Conservation (phyloP, 2,113 vertebrate species). For the Triplophysa rosa region DNA sequence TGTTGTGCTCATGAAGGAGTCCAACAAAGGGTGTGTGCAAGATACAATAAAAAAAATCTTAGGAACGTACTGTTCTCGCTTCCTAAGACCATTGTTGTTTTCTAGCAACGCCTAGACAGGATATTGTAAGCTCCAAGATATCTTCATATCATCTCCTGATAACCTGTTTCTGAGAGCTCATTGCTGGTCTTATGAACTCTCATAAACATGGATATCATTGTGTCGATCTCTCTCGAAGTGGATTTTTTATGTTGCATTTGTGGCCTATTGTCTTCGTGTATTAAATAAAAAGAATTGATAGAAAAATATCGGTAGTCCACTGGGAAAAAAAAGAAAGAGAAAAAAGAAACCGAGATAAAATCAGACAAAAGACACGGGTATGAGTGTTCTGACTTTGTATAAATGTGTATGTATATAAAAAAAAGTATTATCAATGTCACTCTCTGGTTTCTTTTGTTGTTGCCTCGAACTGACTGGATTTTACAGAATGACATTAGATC, state of each 20-base stretch:
- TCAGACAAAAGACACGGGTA: constrained; percentile 65
- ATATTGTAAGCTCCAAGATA: constrained; percentile 41
- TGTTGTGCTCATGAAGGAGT: constrained; percentile 50
- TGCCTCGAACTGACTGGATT: neutral
- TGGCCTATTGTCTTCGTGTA: constrained; percentile 72
- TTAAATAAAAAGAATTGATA: constrained; percentile 41
- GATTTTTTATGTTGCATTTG: constrained; percentile 56
- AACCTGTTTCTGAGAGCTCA: constrained; percentile 53
- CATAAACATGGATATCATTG: constrained; percentile 48
- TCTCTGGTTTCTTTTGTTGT: constrained; percentile 36
- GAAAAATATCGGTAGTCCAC: constrained; percentile 59
- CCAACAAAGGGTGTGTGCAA: constrained; percentile 30
- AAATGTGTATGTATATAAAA: constrained; percentile 77
- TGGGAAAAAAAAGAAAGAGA: constrained; percentile 53
- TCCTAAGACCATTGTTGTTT: constrained; percentile 17
- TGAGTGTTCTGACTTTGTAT: constrained; percentile 77
- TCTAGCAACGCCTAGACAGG: constrained; percentile 49
- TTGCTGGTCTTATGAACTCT: constrained; percentile 59
- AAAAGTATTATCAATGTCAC: constrained; percentile 69
- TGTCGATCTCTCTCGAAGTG: constrained; percentile 58
- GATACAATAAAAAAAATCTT: neutral
- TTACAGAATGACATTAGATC: neutral
- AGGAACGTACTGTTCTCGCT: neutral
- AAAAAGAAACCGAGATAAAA: constrained; percentile 45
- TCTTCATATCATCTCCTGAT: constrained; percentile 43